These are phyloP conservation scores for Drosophila borborema DNA, from an alignment of 2,888 invertebrate species.

Conservation along the genomic window DNA sequence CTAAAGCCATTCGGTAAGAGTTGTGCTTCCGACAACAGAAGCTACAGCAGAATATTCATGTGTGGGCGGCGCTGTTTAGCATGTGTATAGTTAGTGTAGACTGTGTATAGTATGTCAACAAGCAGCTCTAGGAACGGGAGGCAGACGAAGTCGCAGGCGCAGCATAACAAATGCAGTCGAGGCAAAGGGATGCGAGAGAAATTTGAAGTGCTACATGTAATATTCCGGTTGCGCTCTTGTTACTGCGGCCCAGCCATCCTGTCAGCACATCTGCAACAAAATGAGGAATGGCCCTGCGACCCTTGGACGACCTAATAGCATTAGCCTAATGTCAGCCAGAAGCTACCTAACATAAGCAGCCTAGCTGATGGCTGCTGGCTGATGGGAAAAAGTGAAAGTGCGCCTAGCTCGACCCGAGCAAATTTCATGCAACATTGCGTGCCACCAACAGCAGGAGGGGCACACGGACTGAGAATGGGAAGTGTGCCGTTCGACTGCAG, in stretches of 20 bases:
- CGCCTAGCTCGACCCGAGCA: slow-evolving; percentile 56
- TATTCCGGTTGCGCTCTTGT: slow-evolving; percentile 67
- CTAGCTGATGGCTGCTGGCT: slow-evolving; percentile 1
- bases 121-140: slow-evolving; percentile 18
- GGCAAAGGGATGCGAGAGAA: slow-evolving; percentile 74
- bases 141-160: neutral
- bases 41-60: slow-evolving; percentile 24
- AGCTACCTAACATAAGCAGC: slow-evolving; percentile 56
- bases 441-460: slow-evolving; percentile 39
- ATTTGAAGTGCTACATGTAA: slow-evolving; percentile 79
- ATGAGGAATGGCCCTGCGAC: slow-evolving; percentile 64
- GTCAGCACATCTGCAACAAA: slow-evolving; percentile 74
- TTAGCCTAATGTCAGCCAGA: slow-evolving; percentile 58
- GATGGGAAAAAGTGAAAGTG: slow-evolving; percentile 72
- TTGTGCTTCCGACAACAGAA: slow-evolving; percentile 28
- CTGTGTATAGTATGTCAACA: slow-evolving; percentile 47
- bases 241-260: slow-evolving; percentile 38
- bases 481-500: slow-evolving; percentile 63
- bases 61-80: slow-evolving; percentile 32
- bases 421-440: slow-evolving; percentile 76
- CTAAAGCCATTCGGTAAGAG: slow-evolving; percentile 44
- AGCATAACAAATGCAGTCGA: slow-evolving; percentile 32
- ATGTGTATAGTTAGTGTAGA: slow-evolving; percentile 52
- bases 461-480: slow-evolving; percentile 8
- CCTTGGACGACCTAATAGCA: slow-evolving; percentile 62